Conservation (phyloP, 2,113 vertebrate genomes). For the Paramormyrops kingsleyae region DNA sequence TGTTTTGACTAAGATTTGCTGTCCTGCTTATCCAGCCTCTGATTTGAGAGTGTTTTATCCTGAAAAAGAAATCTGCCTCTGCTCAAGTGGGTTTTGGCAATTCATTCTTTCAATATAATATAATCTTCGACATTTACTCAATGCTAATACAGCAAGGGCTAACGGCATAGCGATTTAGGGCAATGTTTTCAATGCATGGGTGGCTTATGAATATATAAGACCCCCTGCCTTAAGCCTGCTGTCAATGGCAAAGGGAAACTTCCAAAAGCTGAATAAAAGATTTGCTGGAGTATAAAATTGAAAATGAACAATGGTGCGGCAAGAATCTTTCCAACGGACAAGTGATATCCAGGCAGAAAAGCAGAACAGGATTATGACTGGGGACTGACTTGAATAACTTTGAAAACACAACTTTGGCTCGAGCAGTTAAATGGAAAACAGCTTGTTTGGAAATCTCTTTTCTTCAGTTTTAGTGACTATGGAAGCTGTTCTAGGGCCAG, state of each 20-base stretch:
- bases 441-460: background rate
- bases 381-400: background rate
- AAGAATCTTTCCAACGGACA: constrained; percentile 33
- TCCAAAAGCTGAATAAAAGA: constrained; percentile 45
- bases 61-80: background rate
- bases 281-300: constrained; percentile 41
- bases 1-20: constrained; percentile 12
- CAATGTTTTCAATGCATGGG: constrained; percentile 12
- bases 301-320: constrained; percentile 31
- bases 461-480: background rate
- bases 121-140: constrained; percentile 9
- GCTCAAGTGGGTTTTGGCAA: constrained; percentile 1
- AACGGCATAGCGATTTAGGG: constrained; percentile 13
- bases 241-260: constrained; percentile 37
- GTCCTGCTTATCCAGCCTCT: background rate
- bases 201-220: constrained; percentile 52
- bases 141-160: constrained; percentile 10
- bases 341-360: constrained; percentile 41
- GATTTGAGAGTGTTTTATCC: constrained; percentile 5
- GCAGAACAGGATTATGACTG: constrained; percentile 4
- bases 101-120: constrained; percentile 6
- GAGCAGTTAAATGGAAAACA: background rate
- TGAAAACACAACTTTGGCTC: background rate
- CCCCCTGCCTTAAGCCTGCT: constrained; percentile 35
- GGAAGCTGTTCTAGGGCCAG: background rate